A percentile compares a stretch with the other conserved stretches of the same genome.
These are phyloP conservation scores for Mycalesis mineus DNA, from an alignment of 2,888 invertebrate genomes.

Conservation along the genomic window DNA sequence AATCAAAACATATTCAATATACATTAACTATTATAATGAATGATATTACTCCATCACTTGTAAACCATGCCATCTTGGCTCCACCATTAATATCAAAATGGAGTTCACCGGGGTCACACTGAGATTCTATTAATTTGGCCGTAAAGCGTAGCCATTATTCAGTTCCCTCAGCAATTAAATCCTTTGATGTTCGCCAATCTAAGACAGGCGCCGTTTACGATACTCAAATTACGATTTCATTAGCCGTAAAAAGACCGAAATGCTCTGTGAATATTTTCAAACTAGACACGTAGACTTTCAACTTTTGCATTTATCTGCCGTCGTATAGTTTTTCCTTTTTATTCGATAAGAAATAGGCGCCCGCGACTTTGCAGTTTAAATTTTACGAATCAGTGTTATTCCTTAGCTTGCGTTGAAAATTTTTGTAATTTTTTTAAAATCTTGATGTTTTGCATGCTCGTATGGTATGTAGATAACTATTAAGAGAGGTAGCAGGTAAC, in stretches of 20 bases:
- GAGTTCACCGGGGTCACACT: slow-evolving; percentile 51
- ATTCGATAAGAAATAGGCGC: too few species aligned
- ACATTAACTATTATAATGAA: neutral
- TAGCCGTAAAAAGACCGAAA: slow-evolving; percentile 54
- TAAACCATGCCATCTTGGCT: neutral
- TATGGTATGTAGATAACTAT: too few species aligned
- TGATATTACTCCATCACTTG: neutral
- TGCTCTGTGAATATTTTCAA: slow-evolving; percentile 29
- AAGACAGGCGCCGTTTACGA: slow-evolving; percentile 72
- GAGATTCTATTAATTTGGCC: slow-evolving; percentile 72
- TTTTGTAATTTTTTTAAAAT: too few species aligned
- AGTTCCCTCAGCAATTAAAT: slow-evolving; percentile 72
- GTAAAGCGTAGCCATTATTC: slow-evolving; percentile 71
- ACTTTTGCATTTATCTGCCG: slow-evolving; percentile 1
- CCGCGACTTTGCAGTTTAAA: too few species aligned
- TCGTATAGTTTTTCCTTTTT: neutral
- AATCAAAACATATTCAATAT: too few species aligned
- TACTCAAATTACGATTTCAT: slow-evolving; percentile 70
- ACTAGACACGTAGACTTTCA: slow-evolving; percentile 22
- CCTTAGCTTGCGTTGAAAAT: too few species aligned
- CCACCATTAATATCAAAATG: slow-evolving; percentile 56
- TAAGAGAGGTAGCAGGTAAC: too few species aligned
- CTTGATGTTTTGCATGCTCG: too few species aligned
- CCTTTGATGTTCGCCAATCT: slow-evolving; percentile 72
- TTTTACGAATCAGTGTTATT: neutral